Evolutionary conservation across 2,797 vertebrate genomes (phyloP), one percentile per base, ranked within the genome.

Genomic region (Pseudochaenichthys georgianus): DNA sequence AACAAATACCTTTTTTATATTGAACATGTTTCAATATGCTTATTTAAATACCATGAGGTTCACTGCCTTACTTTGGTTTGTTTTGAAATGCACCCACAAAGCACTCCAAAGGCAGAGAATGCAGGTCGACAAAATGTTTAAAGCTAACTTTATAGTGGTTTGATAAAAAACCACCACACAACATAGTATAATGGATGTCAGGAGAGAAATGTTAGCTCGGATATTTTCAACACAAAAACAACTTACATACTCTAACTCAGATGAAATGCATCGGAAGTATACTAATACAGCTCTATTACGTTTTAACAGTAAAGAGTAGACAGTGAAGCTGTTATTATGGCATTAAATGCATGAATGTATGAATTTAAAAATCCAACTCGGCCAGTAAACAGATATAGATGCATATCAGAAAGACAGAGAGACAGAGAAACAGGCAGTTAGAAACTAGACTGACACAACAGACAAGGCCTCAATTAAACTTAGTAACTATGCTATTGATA

Each of bases 401-500:
- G 31, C 17, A 46, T 7, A 38, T 38, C 34, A 50, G 45, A 55
- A 19, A 70, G 42, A 61, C 7, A 62, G 19, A 66, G 43, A 47
- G 48, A 59, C 23, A 70, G 47, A 59, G 9, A 64, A 21, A 66
- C 31, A 50, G n/a, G 28, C 23, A 73, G 50, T 57, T 23, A 50
- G 70, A 71, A 53, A 34, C 23, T 34, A 42, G 31, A 63, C 55
- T 70, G 61, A 50, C 28, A 52, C 1, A 12, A 81, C 68, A 79
- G 65, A 76, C 46, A 54, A 59, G 19, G 60, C 73, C 51, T 74
- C 64, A 80, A 21, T 88, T 84, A 76, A 81, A 80, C 61, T 48
- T 68, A 45, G 69, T 81, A 68, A 62, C 77, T 68, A 64, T 81
- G 77, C 67, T 46, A 55, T 54, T 69, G 64, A 87, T 80, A 71